Conservation (phyloP, 2,113 vertebrate genomes). For the Oxyura jamaicensis region DNA sequence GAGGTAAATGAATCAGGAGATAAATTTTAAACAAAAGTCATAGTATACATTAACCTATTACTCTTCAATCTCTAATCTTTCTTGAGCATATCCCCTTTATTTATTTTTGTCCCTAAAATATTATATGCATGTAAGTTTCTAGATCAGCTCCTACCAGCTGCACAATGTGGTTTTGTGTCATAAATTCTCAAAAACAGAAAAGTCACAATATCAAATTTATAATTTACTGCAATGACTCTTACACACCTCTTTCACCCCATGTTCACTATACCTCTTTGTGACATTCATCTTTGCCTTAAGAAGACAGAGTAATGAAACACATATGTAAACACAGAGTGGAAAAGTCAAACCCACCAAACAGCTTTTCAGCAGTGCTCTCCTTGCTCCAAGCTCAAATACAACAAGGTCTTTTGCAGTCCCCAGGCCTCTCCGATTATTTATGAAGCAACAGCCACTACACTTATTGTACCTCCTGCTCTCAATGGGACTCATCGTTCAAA, state of each 20-base stretch:
- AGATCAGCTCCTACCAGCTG: neutral
- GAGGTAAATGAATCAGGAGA: neutral
- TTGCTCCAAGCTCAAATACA: neutral
- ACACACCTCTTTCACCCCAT: accelerated
- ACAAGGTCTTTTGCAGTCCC: conserved; percentile 46
- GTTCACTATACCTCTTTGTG: neutral
- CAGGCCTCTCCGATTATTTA: conserved; percentile 60
- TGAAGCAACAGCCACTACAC: conserved; percentile 44
- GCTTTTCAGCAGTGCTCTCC: neutral
- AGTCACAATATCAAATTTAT: neutral
- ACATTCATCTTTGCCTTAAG: neutral
- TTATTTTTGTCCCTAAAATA: neutral
- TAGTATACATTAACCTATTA: neutral
- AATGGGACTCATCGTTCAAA: conserved; percentile 67
- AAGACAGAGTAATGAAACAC: neutral
- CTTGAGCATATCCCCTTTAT: neutral
- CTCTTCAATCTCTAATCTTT: neutral
- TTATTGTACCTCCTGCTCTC: conserved; percentile 55
- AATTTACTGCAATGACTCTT: neutral
- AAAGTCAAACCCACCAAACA: neutral
- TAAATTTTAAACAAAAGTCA: neutral
- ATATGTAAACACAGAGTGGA: neutral
- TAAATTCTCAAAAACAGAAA: neutral
- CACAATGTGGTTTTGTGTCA: neutral
- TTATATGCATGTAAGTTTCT: neutral